Percentiles rank a stretch among this genome's conserved stretches.
Conservation (phyloP, 2,888 invertebrate species). For the Melolontha melolontha region DNA sequence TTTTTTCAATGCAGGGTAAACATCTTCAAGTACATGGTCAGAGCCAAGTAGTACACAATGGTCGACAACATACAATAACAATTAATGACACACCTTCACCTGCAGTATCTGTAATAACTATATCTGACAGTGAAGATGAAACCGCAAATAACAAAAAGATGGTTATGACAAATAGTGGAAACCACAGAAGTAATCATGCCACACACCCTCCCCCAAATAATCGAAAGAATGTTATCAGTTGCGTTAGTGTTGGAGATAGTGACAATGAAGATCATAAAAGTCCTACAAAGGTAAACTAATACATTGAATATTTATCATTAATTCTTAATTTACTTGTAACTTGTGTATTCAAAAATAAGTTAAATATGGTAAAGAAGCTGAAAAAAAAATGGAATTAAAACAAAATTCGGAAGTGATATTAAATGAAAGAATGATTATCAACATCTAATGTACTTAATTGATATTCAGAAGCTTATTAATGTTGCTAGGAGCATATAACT, state of each 20-base stretch:
- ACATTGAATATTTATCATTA: neutral
- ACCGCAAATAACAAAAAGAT: conserved; percentile 62
- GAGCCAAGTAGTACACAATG: conserved; percentile 62
- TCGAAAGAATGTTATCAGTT: conserved; percentile 81
- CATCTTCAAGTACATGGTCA: conserved; percentile 52
- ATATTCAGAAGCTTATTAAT: too few species aligned
- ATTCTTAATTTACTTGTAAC: neutral
- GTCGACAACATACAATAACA: conserved; percentile 87
- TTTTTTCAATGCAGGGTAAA: conserved; percentile 44
- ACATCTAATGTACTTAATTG: too few species aligned
- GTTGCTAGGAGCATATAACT: too few species aligned
- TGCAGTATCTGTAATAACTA: conserved; percentile 94
- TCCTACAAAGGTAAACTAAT: conserved; percentile 63
- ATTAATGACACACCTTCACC: conserved; percentile 96
- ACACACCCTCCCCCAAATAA: conserved; percentile 51
- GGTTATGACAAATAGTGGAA: conserved; percentile 42
- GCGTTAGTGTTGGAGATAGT: conserved; percentile 82
- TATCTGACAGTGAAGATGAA: conserved; percentile 95
- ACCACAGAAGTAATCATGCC: conserved; percentile 62
- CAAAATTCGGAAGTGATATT: neutral
- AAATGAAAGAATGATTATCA: too few species aligned
- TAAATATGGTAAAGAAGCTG: neutral
- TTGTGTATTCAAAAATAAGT: neutral
- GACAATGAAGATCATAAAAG: conserved; percentile 76
- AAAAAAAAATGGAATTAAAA: neutral